Conservation (phyloP, 2,797 vertebrate genomes). For the Enteromius fasciolatus region DNA sequence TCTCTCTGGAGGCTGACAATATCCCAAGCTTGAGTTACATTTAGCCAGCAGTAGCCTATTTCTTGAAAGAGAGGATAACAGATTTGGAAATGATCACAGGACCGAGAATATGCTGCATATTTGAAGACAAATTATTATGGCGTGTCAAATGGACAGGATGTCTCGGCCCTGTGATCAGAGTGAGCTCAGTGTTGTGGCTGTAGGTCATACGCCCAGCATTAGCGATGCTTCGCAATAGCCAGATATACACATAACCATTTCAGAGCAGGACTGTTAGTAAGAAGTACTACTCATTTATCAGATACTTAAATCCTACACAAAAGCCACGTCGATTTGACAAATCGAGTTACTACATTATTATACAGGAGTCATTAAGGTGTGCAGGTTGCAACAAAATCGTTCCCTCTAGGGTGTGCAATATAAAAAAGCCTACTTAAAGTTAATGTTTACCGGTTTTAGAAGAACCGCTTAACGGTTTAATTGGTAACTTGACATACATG, state of each 20-base stretch:
- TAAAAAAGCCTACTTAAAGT: background rate
- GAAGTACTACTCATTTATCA: background rate
- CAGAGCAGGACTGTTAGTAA: background rate
- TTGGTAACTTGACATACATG: background rate
- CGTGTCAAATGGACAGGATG: conserved; percentile 2
- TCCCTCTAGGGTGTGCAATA: background rate
- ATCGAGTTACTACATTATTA: background rate
- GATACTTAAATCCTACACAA: background rate
- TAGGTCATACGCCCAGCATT: conserved; percentile 47
- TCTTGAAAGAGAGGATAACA: background rate
- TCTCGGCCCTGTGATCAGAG: conserved; percentile 25
- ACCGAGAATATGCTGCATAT: background rate
- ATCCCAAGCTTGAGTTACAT: background rate
- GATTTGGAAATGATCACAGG: background rate
- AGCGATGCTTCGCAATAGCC: background rate
- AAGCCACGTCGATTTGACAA: background rate
- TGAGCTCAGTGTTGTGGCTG: conserved; percentile 20
- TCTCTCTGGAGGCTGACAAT: background rate
- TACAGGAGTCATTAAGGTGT: background rate
- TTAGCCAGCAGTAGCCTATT: background rate
- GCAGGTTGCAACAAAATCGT: background rate
- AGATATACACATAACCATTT: background rate
- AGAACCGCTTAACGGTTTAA: background rate
- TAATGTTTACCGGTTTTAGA: conserved; percentile 12
- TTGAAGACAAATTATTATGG: background rate